A percentile compares a stretch with the other conserved stretches of the same genome.
Conservation (phyloP, 2,113 vertebrate genomes). For the Daboia siamensis region DNA sequence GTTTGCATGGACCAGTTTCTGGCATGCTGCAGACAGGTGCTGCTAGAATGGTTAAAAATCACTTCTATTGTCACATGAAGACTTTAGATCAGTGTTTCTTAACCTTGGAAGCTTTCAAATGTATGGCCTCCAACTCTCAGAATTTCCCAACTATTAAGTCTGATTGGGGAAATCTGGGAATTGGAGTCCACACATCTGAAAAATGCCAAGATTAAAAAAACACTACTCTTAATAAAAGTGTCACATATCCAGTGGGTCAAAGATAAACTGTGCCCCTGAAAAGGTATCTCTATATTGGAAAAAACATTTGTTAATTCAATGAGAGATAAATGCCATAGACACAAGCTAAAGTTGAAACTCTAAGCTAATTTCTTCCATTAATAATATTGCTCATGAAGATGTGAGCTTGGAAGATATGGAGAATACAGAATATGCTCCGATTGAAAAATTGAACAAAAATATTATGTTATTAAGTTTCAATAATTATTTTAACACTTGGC, state of each 20-base stretch:
- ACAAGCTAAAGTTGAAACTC: background rate
- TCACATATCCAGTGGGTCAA: background rate
- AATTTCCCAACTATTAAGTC: background rate
- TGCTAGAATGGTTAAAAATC: background rate
- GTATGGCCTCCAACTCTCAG: background rate
- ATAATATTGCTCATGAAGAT: background rate
- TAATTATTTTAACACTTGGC: slow-evolving; percentile 19
- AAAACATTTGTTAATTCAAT: background rate
- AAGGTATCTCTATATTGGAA: background rate
- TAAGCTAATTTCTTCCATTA: background rate
- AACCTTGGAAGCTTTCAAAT: background rate
- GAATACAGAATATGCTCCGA: slow-evolving; percentile 18
- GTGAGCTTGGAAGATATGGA: background rate
- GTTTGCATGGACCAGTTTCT: no score
- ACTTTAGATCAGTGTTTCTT: background rate
- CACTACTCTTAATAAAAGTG: background rate
- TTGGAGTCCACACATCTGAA: background rate
- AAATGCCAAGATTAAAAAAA: background rate
- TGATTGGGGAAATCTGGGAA: background rate
- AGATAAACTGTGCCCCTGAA: background rate
- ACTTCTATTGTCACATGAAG: background rate
- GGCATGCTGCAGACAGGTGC: no score
- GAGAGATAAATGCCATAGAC: background rate
- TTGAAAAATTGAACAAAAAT: background rate
- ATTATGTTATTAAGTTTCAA: background rate